Base-by-base conservation (phyloP, 1,140 invertebrate species). In the Heliothis subflexa region DNA sequence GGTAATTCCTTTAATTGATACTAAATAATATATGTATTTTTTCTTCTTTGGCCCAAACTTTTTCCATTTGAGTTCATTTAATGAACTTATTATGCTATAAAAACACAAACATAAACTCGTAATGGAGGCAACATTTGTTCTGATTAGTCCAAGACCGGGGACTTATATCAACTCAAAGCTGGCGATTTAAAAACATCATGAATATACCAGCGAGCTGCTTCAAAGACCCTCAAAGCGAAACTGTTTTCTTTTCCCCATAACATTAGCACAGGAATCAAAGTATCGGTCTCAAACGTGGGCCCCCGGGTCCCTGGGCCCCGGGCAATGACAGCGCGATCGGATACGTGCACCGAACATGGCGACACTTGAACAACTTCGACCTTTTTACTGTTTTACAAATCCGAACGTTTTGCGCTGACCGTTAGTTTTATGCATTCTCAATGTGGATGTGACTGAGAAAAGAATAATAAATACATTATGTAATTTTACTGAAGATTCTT, bases 361-460 rank as follows among this genome's bases (percentile, higher is more conserved):
- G 73, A 83, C 81, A 84, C 68, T 86, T 84, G 74, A 80, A 80
- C 73, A 89, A 86, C 78, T 90, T 89, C 78, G 85, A 84, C 83
- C 81, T 87, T 86, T 40, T 86, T 81, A 86, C 86, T 87, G 87
- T 78, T 70, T 89, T 86, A 28, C 66, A 50, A 52, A 70, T 87
- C 78, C 80, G 70, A 78, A 81, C 82, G 81, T 81, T 79, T 81
- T 76, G 78, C 68, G 81, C 77, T 83, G 81, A 84, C 81, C 80
- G 81, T 64, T 62, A 49, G 61, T 61, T 75, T 64, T 62, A 68
- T 70, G 62, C 16, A 14, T 62, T n/a, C n/a, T 18, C 25, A 74
- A 33, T 68, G 57, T 86, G 86, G 88, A 88, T 82, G 61, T 13
- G 83, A 71, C 84, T n/a, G 11, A 28, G n/a, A 25, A 13, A 13